Conservation (phyloP, 2,113 vertebrate species). For the Columba janthina region DNA sequence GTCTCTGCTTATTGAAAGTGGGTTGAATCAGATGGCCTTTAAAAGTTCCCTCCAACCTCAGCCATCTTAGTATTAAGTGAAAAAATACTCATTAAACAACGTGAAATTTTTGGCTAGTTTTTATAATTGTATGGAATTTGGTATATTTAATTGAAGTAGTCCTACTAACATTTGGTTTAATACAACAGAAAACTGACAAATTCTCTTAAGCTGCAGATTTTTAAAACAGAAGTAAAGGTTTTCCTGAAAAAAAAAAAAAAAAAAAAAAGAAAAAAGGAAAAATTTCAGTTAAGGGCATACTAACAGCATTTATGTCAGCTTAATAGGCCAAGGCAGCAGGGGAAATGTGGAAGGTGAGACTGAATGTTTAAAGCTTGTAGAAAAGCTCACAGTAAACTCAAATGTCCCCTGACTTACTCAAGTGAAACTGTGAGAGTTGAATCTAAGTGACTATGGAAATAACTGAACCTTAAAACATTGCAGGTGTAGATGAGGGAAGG, state of each 20-base stretch:
- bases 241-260: background rate
- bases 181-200: background rate
- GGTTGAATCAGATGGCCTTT: background rate
- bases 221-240: background rate
- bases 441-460: background rate
- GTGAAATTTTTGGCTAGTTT: background rate
- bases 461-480: background rate
- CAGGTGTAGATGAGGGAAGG: background rate
- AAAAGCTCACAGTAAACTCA: background rate
- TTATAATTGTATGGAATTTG: background rate
- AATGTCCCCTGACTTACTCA: background rate
- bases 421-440: background rate
- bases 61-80: background rate
- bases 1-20: background rate
- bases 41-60: background rate
- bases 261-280: background rate
- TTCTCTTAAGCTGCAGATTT: background rate
- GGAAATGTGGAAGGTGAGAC: background rate
- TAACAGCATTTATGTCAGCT: background rate
- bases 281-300: background rate
- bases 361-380: background rate
- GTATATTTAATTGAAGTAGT: background rate
- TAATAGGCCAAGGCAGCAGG: background rate
- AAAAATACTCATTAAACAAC: background rate
- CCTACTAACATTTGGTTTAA: background rate